Evolutionary conservation across 2,113 vertebrate species (phyloP), one percentile per base, ranked within the genome.

Genomic region (Theropithecus gelada): DNA sequence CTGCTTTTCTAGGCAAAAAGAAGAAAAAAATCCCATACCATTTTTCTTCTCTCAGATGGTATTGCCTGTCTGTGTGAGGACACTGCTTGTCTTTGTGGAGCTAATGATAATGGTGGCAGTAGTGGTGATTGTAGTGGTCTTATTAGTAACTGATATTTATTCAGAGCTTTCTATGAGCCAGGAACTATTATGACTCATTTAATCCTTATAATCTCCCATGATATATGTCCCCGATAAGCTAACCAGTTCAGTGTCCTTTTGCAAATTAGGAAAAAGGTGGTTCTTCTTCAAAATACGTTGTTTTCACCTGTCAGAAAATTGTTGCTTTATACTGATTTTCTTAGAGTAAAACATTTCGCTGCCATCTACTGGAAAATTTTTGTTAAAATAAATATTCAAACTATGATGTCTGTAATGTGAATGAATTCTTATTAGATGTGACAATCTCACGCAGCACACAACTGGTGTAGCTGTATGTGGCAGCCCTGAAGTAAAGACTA

Each of bases 291-390:
- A 70, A 90, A 78, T 40, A 50, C 27, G 52, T 84, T 48, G 85
- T 90, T 88, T 92, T 72, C 22, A 52, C 57, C 16, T 93, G 10
- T 75, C 40, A 61, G 11, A 91, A 95, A 93, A 73, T 40, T 72
- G 11, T 78, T 88, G 7, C 25, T 79, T 84, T 88, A 86, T 43
- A 9, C 50, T 72, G n/a, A 88, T 87, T 48, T 96, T 50, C 18
- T 66, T 43, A 93, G 78, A 85, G 76, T 57, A 52, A 97, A 76
- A 93, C 57, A 91, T 93, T 88, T 96, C 94, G 93, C 94, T 94
- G 96, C 96, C 92, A 95, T 92, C 91, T 97, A 55, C 81, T 97
- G 94, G 92, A 75, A 92, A 81, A 3, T 30, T 82, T 90, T 72
- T 93, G 27, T 68, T 83, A 70, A n/a, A 83, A 80, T 85, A 72